Evolutionary conservation across 2,113 vertebrate species (phyloP).

Genomic region (Grammomys dolichurus): DNA sequence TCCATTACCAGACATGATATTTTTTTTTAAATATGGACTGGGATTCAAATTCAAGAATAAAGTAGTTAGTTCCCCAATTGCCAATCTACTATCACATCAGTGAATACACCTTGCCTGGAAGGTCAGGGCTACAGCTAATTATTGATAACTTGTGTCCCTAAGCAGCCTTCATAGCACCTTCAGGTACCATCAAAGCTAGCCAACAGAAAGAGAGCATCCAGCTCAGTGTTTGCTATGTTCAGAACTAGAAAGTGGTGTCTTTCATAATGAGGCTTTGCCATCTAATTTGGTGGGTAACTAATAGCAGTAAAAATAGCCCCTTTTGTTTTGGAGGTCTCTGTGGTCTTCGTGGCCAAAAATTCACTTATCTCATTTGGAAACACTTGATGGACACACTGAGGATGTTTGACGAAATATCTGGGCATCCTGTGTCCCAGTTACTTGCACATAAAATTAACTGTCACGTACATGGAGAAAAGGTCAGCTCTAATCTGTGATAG

Average conservation of each 20-base stretch:
- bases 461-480: not conserved
- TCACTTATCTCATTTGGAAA: conserved; percentile 16
- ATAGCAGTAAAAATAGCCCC: not conserved
- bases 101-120: not conserved
- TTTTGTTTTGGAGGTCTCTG: not conserved
- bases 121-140: not conserved
- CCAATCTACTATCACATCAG: not conserved
- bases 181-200: not conserved
- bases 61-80: too few relatives aligned
- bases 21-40: not conserved
- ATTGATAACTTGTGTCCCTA: too few relatives aligned
- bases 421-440: not conserved
- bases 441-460: not conserved
- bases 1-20: not conserved
- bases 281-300: not conserved
- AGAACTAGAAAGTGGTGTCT: not conserved
- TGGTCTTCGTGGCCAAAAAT: not conserved
- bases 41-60: not conserved
- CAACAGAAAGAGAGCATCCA: not conserved
- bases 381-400: not conserved
- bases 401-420: conserved; percentile 20
- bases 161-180: too few relatives aligned
- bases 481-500: not conserved
- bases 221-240: not conserved
- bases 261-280: not conserved